Base-by-base conservation (phyloP, 2,888 invertebrate species). In the Prionchulus punctatus region DNA sequence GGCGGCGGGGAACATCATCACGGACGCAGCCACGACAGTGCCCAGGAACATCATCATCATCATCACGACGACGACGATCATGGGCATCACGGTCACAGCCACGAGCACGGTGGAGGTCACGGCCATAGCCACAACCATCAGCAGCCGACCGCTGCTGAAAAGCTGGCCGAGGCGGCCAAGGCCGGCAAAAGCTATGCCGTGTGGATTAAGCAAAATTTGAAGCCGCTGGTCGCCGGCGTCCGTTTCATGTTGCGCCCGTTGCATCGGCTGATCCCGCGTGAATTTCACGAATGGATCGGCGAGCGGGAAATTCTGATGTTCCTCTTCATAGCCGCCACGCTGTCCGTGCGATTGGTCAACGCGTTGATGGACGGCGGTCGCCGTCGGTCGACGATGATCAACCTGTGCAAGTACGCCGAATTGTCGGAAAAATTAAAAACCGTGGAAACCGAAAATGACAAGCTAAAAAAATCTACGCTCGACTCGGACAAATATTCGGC, bases 391-490 rank as follows among this genome's bases (percentile, higher is more conserved):
- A 12, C 26, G 3, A 28, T 49, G 28, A 15, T 49, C 7, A 28
- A 7, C 4, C 28, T 49, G 23, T 28, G 50, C 50, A 7, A 49
- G 28, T 30, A 28, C 50, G 50, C 50, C 28, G 50, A 49, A 49
- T 49, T 49, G 30, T 49, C 26, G 12, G 28, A 49, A 28, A 49
- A 28, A 28, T 49, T 18, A 12, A 49, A 28, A 30, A 30, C 28
- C 12, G 26, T 49, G 30, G 30, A 49, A 49, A 7, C 21, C 4
- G 50, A 49, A 30, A 28, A 28, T 7, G 28, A 49, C 7, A 49
- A 49, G 21, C 28, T 28, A 12, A 49, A 45, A 4, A 23, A n/a
- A n/a, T 45, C 45, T n/a, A n/a, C 12, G 12, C 12, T 23, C 23
- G 23, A 12, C 23, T 36, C 18, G 36, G 36, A 36, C 18, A 36